Base-by-base conservation (phyloP, 2,113 vertebrate species). In the Boleophthalmus pectinirostris region DNA sequence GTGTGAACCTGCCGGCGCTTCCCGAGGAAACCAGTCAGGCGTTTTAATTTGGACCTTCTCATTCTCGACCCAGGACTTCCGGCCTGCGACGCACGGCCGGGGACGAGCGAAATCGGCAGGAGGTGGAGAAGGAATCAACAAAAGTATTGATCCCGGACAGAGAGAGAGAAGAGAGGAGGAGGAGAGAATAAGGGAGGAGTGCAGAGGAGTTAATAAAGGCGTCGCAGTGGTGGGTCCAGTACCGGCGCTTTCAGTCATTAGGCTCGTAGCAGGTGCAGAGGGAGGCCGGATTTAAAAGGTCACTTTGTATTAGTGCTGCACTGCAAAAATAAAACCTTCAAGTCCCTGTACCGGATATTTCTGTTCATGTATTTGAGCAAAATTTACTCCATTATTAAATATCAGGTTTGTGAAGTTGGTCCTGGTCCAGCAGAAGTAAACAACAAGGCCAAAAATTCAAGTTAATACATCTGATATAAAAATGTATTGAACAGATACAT, bases 1-100 rank as follows among this genome's bases (percentile, higher is more conserved):
- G 92, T 93, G 93, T 88, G 90, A 91, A 92, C 92, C 88, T 88
- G 89, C 90, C 91, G 91, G 84, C 90, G 87, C 85, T 89, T 91
- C 89, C 88, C 90, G 90, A 83, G 77, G 90, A 92, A 93, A 90
- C 90, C 92, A 93, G 93, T 93, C 91, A 92, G 86, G 84, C 83
- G 78, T 91, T 93, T 90, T 91, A 91, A 93, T 93, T 92, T 91
- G 73, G 76, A 86, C 82, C 89, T 91, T 89, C 81, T 88, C 80
- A 93, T 92, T 91, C 89, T 88, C 85, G 85, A 81, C 83, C 85
- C 82, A 73, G 82, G 81, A 77, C 64, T 73, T 82, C 81, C 78
- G 88, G 90, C 90, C 83, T 72, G 57, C 79, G 64, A 87, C 90
- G 80, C 72, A 82, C 79, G 58, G 80, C 75, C 84, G 79, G 73